Evolutionary conservation across 2,888 invertebrate species (phyloP), one percentile per base, ranked within the genome.

Genomic region (Pyrochroa serraticornis): DNA sequence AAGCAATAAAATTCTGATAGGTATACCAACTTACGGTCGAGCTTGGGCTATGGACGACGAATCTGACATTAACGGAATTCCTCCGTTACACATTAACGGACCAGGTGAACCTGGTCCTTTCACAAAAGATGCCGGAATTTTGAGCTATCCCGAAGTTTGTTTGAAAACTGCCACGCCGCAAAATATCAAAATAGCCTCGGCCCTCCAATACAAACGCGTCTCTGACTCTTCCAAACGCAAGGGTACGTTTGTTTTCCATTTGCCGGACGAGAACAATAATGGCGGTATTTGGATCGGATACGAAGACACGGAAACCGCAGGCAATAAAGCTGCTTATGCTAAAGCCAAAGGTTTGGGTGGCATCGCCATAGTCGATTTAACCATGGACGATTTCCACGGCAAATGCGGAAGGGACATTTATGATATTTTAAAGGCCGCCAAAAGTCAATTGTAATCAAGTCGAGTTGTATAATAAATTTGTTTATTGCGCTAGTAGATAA

Each of bases 211-310:
- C 89, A 38, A 85, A 87, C 87, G 89, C 73, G 88, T 91, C 53
- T 84, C 86, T 6, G 92, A 92, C 73, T 88, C 90, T 7, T 88
- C 89, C 66, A 90, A 90, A 71, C 87, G 91, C 89, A 89, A 65
- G 90, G 87, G 92, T 47, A 86, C 87, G 9, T 93, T 92, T 74
- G 91, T 89, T 0, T 92, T 86, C 81, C 86, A 88, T 61, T 78
- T 88, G 0, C 88, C 90, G 50, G 84, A 86, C 51, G 64, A 69
- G 44, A 84, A 79, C 45, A 85, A 84, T 0, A 85, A 85, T 22
- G 83, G 85, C 8, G 92, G 91, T 0, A 75, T 91, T 3, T 92
- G 92, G 92, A 87, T 90, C n/a, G 86, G 86, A 56, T 92, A 88
- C 75, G 92, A 92, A 71, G 91, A 91, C 71, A 87, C 89, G 0